These are phyloP conservation scores for Anastrepha ludens DNA, from an alignment of 1,140 invertebrate genomes.

Conservation along the genomic window DNA sequence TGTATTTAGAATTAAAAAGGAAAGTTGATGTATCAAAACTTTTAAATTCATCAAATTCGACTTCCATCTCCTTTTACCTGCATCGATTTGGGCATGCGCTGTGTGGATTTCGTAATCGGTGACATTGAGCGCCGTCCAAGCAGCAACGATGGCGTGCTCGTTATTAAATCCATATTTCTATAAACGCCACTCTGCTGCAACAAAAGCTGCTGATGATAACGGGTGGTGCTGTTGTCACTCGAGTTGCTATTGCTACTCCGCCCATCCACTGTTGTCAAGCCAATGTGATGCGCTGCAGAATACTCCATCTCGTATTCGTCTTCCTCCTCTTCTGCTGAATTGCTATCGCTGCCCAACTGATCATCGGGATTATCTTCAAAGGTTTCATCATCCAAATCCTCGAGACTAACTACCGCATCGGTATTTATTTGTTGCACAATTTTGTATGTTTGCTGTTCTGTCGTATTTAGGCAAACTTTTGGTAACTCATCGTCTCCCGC, in stretches of 20 bases:
- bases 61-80: conserved; percentile 78
- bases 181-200: conserved; percentile 66
- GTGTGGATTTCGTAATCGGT: conserved; percentile 88
- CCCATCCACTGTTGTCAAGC: conserved; percentile 54
- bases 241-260: conserved; percentile 55
- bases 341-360: conserved; percentile 63
- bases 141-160: conserved; percentile 69
- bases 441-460: background rate
- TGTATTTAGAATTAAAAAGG: background rate
- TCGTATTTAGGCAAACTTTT: background rate
- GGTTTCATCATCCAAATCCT: conserved; percentile 57
- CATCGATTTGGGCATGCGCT: conserved; percentile 89
- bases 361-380: conserved; percentile 58
- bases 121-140: conserved; percentile 86
- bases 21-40: background rate
- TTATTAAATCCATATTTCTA: conserved; percentile 71
- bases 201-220: conserved; percentile 62
- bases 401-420: background rate
- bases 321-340: conserved; percentile 52
- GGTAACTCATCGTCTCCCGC: conserved; percentile 58
- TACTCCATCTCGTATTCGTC: conserved; percentile 13
- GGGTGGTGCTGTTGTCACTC: conserved; percentile 23
- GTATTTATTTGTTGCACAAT: background rate
- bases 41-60: conserved; percentile 23
- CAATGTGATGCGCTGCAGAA: background rate